Percentiles rank a stretch among this genome's conserved stretches.
Conservation (phyloP, 2,888 invertebrate species). For the Troglohyphantes excavatus region DNA sequence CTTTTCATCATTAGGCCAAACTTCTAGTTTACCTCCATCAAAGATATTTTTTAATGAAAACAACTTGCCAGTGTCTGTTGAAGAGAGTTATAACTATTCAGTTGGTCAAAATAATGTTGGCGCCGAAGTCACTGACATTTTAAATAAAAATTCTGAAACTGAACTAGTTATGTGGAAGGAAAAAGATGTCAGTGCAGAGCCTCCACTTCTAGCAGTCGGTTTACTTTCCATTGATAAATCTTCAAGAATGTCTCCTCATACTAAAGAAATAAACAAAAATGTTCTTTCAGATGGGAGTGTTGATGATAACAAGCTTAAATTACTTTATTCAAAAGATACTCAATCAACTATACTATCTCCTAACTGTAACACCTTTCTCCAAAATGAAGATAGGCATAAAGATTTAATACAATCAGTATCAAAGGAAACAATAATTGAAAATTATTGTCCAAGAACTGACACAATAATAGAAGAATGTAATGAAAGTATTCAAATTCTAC, state of each 20-base stretch:
- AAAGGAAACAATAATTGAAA: background rate
- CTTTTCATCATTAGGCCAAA: background rate
- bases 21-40: background rate
- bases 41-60: background rate
- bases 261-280: background rate
- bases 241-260: background rate
- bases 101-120: conserved; percentile 11
- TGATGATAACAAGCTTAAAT: background rate
- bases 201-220: no score
- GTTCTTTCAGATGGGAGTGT: background rate
- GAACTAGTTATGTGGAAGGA: background rate
- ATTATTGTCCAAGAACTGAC: background rate
- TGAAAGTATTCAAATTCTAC: conserved; percentile 81
- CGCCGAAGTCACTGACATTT: background rate
- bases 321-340: background rate
- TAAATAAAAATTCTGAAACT: background rate
- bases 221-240: background rate
- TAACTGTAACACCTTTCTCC: background rate
- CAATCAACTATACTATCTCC: background rate
- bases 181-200: background rate
- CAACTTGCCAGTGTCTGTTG: background rate
- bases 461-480: conserved; percentile 10
- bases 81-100: conserved; percentile 82
- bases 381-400: no score
- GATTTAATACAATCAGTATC: background rate